Evolutionary conservation across 2,113 vertebrate species (phyloP), one percentile per base, ranked within the genome.

Genomic region (Hassar affinis): DNA sequence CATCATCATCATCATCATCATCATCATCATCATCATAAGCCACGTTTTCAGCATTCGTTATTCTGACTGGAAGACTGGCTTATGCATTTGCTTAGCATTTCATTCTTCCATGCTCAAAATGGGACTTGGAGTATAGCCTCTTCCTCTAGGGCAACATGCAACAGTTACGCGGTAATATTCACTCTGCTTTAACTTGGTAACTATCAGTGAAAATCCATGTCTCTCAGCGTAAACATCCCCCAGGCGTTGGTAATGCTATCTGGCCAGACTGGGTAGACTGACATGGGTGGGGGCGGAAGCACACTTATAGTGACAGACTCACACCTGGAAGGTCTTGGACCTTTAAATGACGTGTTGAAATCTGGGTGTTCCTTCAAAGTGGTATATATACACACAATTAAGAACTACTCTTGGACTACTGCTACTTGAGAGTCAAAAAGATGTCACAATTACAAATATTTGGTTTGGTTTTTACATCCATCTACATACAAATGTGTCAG

Each of bases 191-290:
- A 59, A 83, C 76, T 75, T 56, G 27, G 81, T 79, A 74, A 74
- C 81, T 75, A 83, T 79, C 76, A 83, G 75, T 78, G 80, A 72
- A 83, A 79, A 83, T 59, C 78, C 77, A 79, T 86, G 66, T 83
- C 76, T 74, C 76, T 54, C 64, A 74, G 81, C 18, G 15, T 74
- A 83, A 83, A 83, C 85, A 86, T 75, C 76, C 85, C 81, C 76
- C 68, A 71, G 85, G 85, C 85, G 11, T 62, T 83, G 81, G 76
- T 79, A 86, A 79, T 64, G 81, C 81, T 86, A 86, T 86, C 85
- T 83, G 85, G n/a, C 80, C 56, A 86, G 81, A 74, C 69, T 20
- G 47, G 68, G 62, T 64, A 83, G 68, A 68, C 72, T 69, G 54
- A 35, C n/a, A 76, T 56, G 66, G 49, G 76, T 78, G 76, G 76